Base-by-base conservation (phyloP, 2,888 invertebrate genomes). In the Lithosia quadra region DNA sequence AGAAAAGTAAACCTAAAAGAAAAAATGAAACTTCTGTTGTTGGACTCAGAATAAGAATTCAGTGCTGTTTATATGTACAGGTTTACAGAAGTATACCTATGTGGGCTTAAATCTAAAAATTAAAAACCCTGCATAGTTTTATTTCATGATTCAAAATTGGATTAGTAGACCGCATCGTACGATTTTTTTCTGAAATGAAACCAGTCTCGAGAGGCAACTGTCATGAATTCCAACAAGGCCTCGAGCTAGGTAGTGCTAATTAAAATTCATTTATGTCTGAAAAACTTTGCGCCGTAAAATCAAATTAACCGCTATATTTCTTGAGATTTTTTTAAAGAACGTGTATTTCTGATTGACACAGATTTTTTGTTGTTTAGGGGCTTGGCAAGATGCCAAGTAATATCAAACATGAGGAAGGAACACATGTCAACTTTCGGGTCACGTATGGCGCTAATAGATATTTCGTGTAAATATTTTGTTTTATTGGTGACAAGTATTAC, bases 391-490 rank as follows among this genome's bases (percentile, higher is more conserved):
- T 63, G 71, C 79, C 79, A 79, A 79, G 58, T 68, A 64, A 71
- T 75, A 75, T 75, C 64, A 57, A 77, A 61, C 56, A 80, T 62
- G 71, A 75, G 75, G 78, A 77, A 80, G 77, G 67, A 67, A 73
- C 63, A 71, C 68, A 67, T 60, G 43, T 49, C 60, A 69, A 33
- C 15, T 80, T 78, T 78, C 75, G 43, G 75, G 75, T 75, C 74
- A 75, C 69, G 68, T 70, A 33, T 69, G 53, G 49, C 63, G 63
- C 56, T 62, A 70, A 67, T 39, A 53, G 33, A 28, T 63, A 53
- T 53, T 63, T 63, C 8, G 21, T 33, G 62, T 63, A 33, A 49
- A 63, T 63, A 60, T 60, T 60, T 39, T 9, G 60, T 24, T 39
- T 4, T 0, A 39, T 4, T 10, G 18, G 60, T 24, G 24, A 18